A percentile compares a stretch with the other conserved stretches of the same genome.
Conservation (phyloP, 1,140 invertebrate species). For the Meteorus sp. region DNA sequence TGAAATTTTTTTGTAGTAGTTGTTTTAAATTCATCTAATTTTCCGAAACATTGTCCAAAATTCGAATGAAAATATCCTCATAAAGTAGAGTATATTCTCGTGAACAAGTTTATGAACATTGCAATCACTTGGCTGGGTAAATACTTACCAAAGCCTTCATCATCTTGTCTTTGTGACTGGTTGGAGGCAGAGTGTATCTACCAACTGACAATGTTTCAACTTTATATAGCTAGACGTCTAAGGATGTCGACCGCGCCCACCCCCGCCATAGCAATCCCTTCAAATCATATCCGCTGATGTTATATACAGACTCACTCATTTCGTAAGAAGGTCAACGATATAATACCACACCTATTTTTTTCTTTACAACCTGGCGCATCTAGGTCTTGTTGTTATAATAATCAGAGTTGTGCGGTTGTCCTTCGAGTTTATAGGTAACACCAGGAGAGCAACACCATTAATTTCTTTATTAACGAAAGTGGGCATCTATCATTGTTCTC, state of each 20-base stretch:
- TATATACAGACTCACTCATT: conserved; percentile 50
- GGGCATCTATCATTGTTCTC: too few relatives aligned
- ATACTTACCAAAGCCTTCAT: conserved; percentile 59
- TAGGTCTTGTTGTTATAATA: too few relatives aligned
- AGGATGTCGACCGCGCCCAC: conserved; percentile 55
- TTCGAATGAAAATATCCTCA: too few relatives aligned
- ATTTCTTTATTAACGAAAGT: conserved; percentile 6
- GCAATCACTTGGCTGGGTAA: too few relatives aligned
- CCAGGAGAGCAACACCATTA: too few relatives aligned
- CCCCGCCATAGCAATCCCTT: conserved; percentile 58
- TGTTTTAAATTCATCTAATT: too few relatives aligned
- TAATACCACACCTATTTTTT: conserved; percentile 51
- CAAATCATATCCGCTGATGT: conserved; percentile 57
- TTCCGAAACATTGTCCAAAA: too few relatives aligned
- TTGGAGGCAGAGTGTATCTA: conserved; percentile 51
- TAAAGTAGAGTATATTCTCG: background rate
- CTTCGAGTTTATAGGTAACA: conserved; percentile 9
- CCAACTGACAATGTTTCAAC: conserved; percentile 34
- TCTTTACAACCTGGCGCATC: conserved; percentile 32
- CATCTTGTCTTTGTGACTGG: conserved; percentile 47
- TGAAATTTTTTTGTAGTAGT: too few relatives aligned
- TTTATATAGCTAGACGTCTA: conserved; percentile 53
- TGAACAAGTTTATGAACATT: conserved; percentile 4
- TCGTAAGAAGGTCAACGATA: conserved; percentile 58
- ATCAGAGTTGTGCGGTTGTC: conserved; percentile 10